Evolutionary conservation across 2,888 invertebrate species (phyloP).

Genomic region (Marronus borbonicus): DNA sequence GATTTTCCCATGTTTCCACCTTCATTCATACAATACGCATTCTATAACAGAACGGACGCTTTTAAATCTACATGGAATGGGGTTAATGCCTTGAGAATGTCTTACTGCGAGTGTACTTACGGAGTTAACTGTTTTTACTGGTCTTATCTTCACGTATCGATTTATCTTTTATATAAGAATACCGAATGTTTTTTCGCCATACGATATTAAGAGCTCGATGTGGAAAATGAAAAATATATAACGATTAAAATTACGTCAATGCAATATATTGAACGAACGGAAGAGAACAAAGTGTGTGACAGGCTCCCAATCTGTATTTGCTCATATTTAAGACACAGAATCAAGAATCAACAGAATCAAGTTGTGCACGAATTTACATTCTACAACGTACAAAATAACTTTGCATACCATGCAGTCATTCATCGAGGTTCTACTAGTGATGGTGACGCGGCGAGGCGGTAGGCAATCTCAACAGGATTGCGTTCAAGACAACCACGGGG

Average conservation of each 20-base stretch:
- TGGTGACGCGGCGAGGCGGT: slow-evolving; percentile 20
- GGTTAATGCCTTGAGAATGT: slow-evolving; percentile 8
- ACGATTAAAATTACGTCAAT: no score
- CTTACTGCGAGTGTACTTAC: neutral
- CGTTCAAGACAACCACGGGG: neutral
- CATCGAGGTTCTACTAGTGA: slow-evolving; percentile 40
- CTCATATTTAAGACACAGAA: no score
- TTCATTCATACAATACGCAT: slow-evolving; percentile 16
- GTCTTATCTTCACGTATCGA: neutral
- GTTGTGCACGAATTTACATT: neutral
- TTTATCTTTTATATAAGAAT: slow-evolving; percentile 1
- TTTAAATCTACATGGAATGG: neutral
- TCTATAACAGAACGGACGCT: slow-evolving; percentile 14
- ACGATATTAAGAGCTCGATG: no score
- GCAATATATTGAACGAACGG: no score
- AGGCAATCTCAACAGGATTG: slow-evolving; percentile 51
- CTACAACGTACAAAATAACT: neutral
- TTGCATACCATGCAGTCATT: slow-evolving; percentile 11
- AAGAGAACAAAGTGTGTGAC: no score
- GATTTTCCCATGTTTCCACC: slow-evolving; percentile 28
- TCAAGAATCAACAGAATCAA: no score
- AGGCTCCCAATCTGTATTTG: no score
- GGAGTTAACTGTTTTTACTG: slow-evolving; percentile 19
- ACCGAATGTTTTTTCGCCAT: neutral
- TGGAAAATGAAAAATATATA: no score